Evolutionary conservation across 2,888 invertebrate genomes (phyloP).

Genomic region (Lepidochrysops patricia): DNA sequence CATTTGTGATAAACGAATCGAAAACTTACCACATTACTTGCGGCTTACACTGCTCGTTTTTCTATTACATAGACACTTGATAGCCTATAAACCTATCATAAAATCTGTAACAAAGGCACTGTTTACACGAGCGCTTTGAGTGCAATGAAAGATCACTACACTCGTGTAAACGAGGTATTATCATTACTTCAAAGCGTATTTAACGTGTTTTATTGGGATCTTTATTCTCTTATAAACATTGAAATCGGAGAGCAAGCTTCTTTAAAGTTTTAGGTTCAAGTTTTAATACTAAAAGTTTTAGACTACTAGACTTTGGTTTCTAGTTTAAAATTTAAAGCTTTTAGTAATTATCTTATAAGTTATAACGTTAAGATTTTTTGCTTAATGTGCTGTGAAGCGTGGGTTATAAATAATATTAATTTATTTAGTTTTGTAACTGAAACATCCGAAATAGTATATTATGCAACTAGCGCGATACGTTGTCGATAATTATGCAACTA

Average conservation of each 20-base stretch:
- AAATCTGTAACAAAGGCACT: neutral
- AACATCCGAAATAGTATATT: no score
- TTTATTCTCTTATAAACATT: neutral
- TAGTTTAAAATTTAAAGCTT: neutral
- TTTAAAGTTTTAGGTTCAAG: neutral
- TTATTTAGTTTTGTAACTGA: no score
- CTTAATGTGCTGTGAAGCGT: no score
- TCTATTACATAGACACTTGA: neutral
- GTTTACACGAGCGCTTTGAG: neutral
- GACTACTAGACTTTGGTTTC: neutral
- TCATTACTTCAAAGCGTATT: conserved; percentile 2
- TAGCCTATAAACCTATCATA: neutral
- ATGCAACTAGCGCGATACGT: no score
- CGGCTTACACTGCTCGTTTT: no score
- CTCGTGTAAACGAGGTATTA: neutral
- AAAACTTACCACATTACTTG: no score
- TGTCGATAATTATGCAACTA: no score
- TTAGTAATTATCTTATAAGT: neutral
- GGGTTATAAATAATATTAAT: no score
- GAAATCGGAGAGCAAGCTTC: neutral
- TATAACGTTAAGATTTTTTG: no score
- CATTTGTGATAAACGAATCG: no score
- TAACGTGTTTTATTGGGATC: conserved; percentile 17
- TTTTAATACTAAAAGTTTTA: neutral
- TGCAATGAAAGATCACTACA: neutral